Conservation (phyloP, 2,888 invertebrate species). For the Gymnocheta viridis region DNA sequence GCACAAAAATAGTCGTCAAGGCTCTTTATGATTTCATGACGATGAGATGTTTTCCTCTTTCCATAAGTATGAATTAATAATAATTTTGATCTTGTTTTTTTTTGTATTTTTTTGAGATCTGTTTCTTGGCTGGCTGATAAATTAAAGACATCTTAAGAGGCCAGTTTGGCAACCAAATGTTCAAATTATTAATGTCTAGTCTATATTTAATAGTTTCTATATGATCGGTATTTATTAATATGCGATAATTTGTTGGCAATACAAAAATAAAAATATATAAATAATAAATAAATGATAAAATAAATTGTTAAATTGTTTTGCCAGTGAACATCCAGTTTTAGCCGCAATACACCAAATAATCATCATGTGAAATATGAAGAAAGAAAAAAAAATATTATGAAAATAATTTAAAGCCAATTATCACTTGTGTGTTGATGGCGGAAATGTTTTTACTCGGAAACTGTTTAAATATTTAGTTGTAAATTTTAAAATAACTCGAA, state of each 20-base stretch:
- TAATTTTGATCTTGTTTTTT: neutral
- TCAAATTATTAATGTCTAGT: constrained; percentile 29
- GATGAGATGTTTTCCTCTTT: constrained; percentile 7
- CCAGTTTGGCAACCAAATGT: constrained; percentile 26
- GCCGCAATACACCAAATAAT: constrained; percentile 9
- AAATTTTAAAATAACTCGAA: constrained; percentile 1
- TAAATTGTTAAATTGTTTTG: constrained; percentile 20
- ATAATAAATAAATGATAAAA: constrained; percentile 2
- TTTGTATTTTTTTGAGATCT: neutral
- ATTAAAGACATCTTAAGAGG: constrained; percentile 47
- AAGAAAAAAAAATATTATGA: constrained; percentile 29
- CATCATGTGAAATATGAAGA: neutral
- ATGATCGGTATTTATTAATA: constrained; percentile 46
- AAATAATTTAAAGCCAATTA: constrained; percentile 62
- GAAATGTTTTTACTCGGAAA: constrained; percentile 64
- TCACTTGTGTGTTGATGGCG: constrained; percentile 55
- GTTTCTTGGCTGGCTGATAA: constrained; percentile 25
- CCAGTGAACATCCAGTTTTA: constrained; percentile 55
- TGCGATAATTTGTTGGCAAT: constrained; percentile 57
- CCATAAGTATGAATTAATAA: constrained; percentile 12
- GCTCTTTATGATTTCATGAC: constrained; percentile 39
- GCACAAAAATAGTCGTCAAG: constrained; percentile 33
- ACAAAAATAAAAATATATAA: neutral
- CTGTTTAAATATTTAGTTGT: constrained; percentile 35
- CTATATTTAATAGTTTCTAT: constrained; percentile 34